phyloP scores from a whole-genome alignment of 2,888 invertebrate genomes.

The Sipha maydis region DNA sequence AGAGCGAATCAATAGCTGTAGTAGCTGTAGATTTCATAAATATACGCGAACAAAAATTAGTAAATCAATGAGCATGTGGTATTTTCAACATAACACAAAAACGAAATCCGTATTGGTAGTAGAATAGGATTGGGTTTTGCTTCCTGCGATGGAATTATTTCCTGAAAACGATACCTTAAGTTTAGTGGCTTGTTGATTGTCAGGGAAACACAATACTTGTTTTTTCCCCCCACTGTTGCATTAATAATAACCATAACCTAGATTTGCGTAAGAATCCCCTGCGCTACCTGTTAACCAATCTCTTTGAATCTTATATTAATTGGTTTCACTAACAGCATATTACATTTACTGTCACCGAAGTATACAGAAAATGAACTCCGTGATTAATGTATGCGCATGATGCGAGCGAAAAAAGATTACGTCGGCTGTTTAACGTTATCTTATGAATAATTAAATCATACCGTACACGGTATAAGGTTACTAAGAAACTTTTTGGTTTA shows the following conservation, averaged over 20 bases:
- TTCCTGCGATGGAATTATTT: neutral
- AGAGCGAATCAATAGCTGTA: neutral
- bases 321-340: neutral
- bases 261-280: neutral
- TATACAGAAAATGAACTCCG: neutral
- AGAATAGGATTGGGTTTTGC: neutral
- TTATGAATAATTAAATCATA: constrained; percentile 4
- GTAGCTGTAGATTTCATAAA: neutral
- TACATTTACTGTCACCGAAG: neutral
- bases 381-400: neutral
- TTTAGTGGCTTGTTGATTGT: neutral
- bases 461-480: no score
- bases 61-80: neutral
- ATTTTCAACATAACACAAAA: neutral
- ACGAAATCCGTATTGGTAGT: neutral
- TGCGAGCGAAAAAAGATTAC: neutral
- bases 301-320: neutral
- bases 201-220: neutral
- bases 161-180: neutral
- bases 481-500: no score
- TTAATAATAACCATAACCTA: neutral
- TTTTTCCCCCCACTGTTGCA: neutral
- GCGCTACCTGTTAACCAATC: neutral
- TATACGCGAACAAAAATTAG: neutral
- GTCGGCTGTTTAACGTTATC: neutral